phyloP scores from a whole-genome alignment of 2,113 vertebrate species.

The Nymphicus hollandicus region DNA sequence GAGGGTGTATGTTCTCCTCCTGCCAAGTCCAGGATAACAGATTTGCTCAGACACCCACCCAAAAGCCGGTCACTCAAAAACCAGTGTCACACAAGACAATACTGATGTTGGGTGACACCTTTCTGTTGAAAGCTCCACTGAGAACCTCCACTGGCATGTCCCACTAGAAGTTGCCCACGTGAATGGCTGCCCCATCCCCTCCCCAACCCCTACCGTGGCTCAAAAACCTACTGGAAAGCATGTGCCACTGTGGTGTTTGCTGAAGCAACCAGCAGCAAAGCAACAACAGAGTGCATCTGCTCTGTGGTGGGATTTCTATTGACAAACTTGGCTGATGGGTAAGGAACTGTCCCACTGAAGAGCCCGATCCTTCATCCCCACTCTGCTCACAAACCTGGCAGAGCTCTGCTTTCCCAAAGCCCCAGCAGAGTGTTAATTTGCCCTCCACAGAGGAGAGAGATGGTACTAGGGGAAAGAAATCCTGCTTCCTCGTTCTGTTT shows the following conservation, averaged over 20 bases:
- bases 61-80: background rate
- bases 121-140: background rate
- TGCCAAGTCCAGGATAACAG: background rate
- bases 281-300: background rate
- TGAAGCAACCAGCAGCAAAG: rapidly evolving
- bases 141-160: background rate
- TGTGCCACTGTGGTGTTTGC: background rate
- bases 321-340: background rate
- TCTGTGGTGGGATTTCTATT: background rate
- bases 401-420: background rate
- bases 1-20: background rate
- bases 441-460: background rate
- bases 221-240: background rate
- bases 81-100: background rate
- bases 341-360: background rate
- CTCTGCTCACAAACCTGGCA: background rate
- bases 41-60: background rate
- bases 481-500: background rate
- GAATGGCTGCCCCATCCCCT: background rate
- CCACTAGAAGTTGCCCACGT: rapidly evolving
- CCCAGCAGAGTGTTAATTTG: background rate
- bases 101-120: background rate
- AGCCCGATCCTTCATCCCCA: rapidly evolving
- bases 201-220: background rate
- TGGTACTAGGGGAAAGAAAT: background rate